Base-by-base conservation (phyloP, 2,888 invertebrate species). In the Macaria liturata region DNA sequence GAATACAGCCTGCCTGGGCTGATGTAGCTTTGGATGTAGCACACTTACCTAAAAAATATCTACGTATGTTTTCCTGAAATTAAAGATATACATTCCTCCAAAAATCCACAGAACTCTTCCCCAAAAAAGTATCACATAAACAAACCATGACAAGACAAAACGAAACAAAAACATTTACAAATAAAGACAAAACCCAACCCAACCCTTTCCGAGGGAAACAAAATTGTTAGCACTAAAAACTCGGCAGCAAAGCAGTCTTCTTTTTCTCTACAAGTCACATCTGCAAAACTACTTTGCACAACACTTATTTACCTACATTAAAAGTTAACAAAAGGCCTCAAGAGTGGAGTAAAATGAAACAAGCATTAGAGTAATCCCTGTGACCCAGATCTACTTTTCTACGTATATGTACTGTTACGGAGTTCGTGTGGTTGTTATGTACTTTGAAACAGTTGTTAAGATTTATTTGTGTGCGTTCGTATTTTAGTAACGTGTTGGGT, bases 301-400 rank as follows among this genome's bases (percentile, higher is more conserved):
- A 61, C 60, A 61, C 62, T 65, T 59, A 60, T 60, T 60, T 60
- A 52, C 61, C 63, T 63, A 67, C 64, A 65, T 64, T 66, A 57
- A 65, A 64, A 64, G 59, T 54, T 63, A 65, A 67, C 62, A 68
- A 61, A 65, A 64, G 65, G 53, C 59, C 62, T 57, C 54, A 55
- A 50, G 61, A 62, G 62, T 47, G 54, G 66, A 64, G 62, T 66
- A 68, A 70, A 67, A 69, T 67, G 66, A 69, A 70, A 68, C 67
- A 69, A 59, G 65, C 67, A 70, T 70, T 70, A 67, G 66, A 66
- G 65, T 67, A 68, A 70, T 69, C 64, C 70, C 64, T 63, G 65
- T 68, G 69, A 69, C 70, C 70, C 54, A 66, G 66, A 67, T 70
- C 63, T 61, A 62, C 58, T 60, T 66, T 64, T 68, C 60, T 65